Conservation (phyloP, 1,140 invertebrate genomes). For the Drosophila sp. region DNA sequence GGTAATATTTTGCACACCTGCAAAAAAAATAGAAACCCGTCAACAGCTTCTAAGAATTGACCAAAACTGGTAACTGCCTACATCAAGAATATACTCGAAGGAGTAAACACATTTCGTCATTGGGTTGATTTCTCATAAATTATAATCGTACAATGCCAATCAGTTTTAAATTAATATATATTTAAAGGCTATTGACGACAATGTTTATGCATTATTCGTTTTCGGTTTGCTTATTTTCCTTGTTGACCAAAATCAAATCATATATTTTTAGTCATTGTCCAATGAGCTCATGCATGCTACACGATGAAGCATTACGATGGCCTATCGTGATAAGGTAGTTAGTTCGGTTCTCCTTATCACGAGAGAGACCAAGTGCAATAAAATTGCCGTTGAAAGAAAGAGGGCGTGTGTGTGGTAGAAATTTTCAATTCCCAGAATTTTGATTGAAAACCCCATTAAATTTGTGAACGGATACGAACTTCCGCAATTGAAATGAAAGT, state of each 20-base stretch:
- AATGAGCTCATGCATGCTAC: slow-evolving; percentile 62
- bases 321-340: slow-evolving; percentile 11
- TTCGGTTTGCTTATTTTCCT: background rate
- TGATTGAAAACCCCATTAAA: slow-evolving; percentile 21
- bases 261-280: slow-evolving; percentile 70
- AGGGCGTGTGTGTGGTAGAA: slow-evolving; percentile 39
- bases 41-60: slow-evolving; percentile 22
- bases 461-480: slow-evolving; percentile 3
- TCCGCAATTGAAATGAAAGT: slow-evolving; percentile 6
- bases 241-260: slow-evolving; percentile 53
- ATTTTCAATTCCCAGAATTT: slow-evolving; percentile 46
- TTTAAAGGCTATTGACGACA: slow-evolving; percentile 21
- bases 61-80: background rate
- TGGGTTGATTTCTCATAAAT: slow-evolving; percentile 64
- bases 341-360: slow-evolving; percentile 26
- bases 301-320: slow-evolving; percentile 5
- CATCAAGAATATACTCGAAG: background rate
- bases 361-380: slow-evolving; percentile 22
- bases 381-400: slow-evolving; percentile 47
- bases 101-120: slow-evolving; percentile 71
- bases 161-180: slow-evolving; percentile 73
- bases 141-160: slow-evolving; percentile 53
- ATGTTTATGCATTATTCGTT: slow-evolving; percentile 34
- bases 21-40: slow-evolving; percentile 6
- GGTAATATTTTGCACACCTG: slow-evolving; percentile 58